Conservation (phyloP, 2,888 invertebrate genomes). For the Sialis lutaria region DNA sequence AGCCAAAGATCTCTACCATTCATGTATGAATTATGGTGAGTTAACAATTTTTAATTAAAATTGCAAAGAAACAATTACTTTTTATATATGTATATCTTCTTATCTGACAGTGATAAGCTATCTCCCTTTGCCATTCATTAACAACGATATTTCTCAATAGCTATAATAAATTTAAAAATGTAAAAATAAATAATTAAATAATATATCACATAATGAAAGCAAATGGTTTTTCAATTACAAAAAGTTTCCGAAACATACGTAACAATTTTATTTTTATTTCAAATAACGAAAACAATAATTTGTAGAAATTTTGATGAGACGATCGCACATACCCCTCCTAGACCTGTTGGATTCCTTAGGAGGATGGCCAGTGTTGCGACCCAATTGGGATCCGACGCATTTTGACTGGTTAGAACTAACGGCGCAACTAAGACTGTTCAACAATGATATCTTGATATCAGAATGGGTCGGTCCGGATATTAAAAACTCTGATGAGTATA, state of each 20-base stretch:
- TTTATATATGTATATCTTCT: too few relatives aligned
- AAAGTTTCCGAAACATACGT: too few relatives aligned
- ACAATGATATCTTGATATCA: slow-evolving; percentile 71
- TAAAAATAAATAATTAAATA: too few relatives aligned
- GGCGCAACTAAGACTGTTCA: slow-evolving; percentile 57
- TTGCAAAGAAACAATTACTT: too few relatives aligned
- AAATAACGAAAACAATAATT: slow-evolving; percentile 3
- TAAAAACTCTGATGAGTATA: slow-evolving; percentile 77
- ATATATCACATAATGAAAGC: neutral
- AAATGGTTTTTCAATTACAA: neutral
- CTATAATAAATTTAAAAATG: too few relatives aligned
- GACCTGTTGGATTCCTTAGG: slow-evolving; percentile 54
- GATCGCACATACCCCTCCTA: slow-evolving; percentile 53
- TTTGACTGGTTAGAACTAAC: slow-evolving; percentile 61
- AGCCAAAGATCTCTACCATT: slow-evolving; percentile 67
- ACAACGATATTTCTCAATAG: too few relatives aligned
- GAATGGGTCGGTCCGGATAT: slow-evolving; percentile 88
- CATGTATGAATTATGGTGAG: slow-evolving; percentile 63
- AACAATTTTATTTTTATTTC: slow-evolving; percentile 8
- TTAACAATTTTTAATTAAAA: slow-evolving; percentile 4
- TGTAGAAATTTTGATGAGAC: slow-evolving; percentile 44
- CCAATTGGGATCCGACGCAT: slow-evolving; percentile 40
- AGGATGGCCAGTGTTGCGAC: slow-evolving; percentile 71
- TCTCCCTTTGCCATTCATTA: too few relatives aligned
- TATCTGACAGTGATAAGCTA: too few relatives aligned